These are phyloP conservation scores for Microctenopoma lineatum DNA, from an alignment of 2,797 vertebrate genomes.

Conservation along the genomic window DNA sequence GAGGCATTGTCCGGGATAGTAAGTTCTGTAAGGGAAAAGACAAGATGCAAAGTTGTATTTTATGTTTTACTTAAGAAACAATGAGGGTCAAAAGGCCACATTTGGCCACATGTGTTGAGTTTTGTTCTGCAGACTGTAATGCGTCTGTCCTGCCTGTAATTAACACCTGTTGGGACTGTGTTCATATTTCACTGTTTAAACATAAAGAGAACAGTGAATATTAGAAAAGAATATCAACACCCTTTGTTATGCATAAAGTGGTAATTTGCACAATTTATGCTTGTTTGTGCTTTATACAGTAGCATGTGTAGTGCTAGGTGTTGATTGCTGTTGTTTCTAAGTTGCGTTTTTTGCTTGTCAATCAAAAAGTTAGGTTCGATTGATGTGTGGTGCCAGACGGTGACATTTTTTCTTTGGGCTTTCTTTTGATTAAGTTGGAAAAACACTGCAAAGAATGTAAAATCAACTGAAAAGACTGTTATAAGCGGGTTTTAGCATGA, in stretches of 20 bases:
- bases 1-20: not conserved
- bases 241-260: conserved; percentile 26
- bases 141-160: conserved; percentile 13
- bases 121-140: not conserved
- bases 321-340: conserved; percentile 50
- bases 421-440: not conserved
- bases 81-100: not conserved
- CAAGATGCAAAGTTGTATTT: not conserved
- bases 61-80: conserved; percentile 7
- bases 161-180: conserved; percentile 4
- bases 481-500: not conserved
- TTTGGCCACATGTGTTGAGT: conserved; percentile 9
- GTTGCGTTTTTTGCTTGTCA: conserved; percentile 27
- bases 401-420: not conserved
- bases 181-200: conserved; percentile 18
- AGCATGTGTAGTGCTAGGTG: conserved; percentile 29
- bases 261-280: conserved; percentile 28
- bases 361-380: conserved; percentile 24
- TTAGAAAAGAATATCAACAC: conserved; percentile 31
- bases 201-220: conserved; percentile 32
- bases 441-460: not conserved
- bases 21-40: conserved; percentile 3
- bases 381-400: not conserved
- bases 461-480: not conserved
- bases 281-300: conserved; percentile 16